Percentiles rank a stretch among this genome's conserved stretches.
Evolutionary conservation across 2,888 invertebrate genomes (phyloP).

Genomic region (Odontomyia ornata): DNA sequence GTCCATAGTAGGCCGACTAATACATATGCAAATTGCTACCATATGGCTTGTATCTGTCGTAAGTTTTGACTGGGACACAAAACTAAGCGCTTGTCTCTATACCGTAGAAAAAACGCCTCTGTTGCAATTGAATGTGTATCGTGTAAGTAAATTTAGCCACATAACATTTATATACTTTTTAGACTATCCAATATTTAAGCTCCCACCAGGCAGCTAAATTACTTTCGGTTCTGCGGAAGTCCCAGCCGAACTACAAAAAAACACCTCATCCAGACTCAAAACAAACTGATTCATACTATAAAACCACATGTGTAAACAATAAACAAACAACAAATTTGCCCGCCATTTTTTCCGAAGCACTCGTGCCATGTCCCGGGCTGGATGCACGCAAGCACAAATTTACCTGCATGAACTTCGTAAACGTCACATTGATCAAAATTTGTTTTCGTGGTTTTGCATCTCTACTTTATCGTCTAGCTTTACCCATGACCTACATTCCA

Average conservation of each 20-base stretch:
- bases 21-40: too few species aligned
- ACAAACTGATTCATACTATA: too few species aligned
- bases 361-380: not conserved
- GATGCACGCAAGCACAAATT: not conserved
- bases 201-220: too few species aligned
- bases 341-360: slow-evolving; percentile 22
- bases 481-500: slow-evolving; percentile 36
- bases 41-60: too few species aligned
- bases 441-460: slow-evolving; percentile 32
- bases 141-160: slow-evolving; percentile 65
- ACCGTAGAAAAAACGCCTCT: slow-evolving; percentile 71
- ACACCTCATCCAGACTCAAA: too few species aligned
- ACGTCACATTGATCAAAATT: not conserved
- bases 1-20: too few species aligned
- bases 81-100: slow-evolving; percentile 70
- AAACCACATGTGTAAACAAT: slow-evolving; percentile 19
- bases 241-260: too few species aligned
- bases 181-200: too few species aligned
- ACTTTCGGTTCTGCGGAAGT: too few species aligned
- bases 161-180: not conserved
- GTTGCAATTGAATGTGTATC: slow-evolving; percentile 72
- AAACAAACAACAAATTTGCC: slow-evolving; percentile 33
- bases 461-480: not conserved
- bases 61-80: too few species aligned
- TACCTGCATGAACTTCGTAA: not conserved